phyloP scores from a whole-genome alignment of 2,797 vertebrate genomes.

The Netta rufina region DNA sequence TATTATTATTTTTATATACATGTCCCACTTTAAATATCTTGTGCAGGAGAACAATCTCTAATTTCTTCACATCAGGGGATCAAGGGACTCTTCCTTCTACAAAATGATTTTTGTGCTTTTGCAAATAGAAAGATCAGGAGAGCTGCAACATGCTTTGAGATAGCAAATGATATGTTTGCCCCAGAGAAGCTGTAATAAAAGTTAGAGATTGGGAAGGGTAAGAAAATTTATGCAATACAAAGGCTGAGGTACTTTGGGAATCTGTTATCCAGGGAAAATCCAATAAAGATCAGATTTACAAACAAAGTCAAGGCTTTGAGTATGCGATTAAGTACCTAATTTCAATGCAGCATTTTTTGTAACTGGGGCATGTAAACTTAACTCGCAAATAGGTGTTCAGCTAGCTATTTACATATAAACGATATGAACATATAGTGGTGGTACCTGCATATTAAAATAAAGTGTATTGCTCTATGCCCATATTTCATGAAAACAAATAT shows the following conservation, averaged over 20 bases:
- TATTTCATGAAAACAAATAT: neutral
- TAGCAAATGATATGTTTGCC: neutral
- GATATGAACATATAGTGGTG: neutral
- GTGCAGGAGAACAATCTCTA: neutral
- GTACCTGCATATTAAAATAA: neutral
- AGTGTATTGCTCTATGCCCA: neutral
- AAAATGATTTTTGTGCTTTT: neutral
- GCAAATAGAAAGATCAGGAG: neutral
- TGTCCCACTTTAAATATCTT: neutral
- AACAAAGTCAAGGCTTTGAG: neutral
- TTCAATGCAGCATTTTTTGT: neutral
- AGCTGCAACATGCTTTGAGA: neutral
- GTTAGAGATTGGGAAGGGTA: neutral
- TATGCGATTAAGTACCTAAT: neutral
- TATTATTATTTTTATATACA: neutral
- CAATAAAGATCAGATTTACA: neutral
- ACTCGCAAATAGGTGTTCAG: neutral
- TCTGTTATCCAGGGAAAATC: neutral
- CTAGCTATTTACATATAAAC: neutral
- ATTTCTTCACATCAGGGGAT: rapidly evolving
- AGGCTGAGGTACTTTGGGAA: neutral
- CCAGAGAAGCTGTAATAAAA: neutral
- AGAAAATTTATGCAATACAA: neutral
- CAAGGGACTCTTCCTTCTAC: neutral
- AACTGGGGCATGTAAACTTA: neutral